A percentile compares a stretch with the other conserved stretches of the same genome.
phyloP scores from a whole-genome alignment of 1,140 invertebrate species.

The Oryctes rhinoceros region DNA sequence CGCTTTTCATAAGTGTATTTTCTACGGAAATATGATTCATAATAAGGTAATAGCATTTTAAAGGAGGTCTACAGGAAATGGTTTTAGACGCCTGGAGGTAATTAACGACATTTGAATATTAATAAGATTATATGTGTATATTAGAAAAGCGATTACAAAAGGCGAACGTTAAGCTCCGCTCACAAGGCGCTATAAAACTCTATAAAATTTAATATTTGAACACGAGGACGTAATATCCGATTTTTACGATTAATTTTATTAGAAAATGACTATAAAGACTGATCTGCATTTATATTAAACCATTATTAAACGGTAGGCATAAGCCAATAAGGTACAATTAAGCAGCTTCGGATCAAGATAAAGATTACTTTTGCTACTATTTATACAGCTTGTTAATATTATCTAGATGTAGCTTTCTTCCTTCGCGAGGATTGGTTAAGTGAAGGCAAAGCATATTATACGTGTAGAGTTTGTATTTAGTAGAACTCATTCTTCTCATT shows the following conservation, averaged over 20 bases:
- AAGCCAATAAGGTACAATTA: too few relatives aligned
- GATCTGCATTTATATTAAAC: constrained; percentile 15
- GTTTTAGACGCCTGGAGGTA: not conserved
- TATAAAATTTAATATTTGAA: constrained; percentile 5
- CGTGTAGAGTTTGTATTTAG: too few relatives aligned
- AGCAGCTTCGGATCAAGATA: too few relatives aligned
- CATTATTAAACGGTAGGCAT: not conserved
- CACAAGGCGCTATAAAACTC: not conserved
- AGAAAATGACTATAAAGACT: not conserved
- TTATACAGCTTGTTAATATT: too few relatives aligned
- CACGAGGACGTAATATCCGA: not conserved
- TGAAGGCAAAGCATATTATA: too few relatives aligned
- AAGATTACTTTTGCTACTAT: too few relatives aligned
- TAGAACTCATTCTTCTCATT: too few relatives aligned
- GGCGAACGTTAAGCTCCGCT: not conserved
- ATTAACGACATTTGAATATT: not conserved
- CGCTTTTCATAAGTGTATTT: not conserved
- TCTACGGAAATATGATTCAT: not conserved
- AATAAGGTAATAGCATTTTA: not conserved
- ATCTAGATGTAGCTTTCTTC: too few relatives aligned
- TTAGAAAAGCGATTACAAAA: not conserved
- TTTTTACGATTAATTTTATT: constrained; percentile 13
- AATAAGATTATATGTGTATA: not conserved
- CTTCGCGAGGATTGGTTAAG: too few relatives aligned
- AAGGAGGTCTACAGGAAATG: not conserved